These are phyloP conservation scores for Anomalospiza imberbis DNA, from an alignment of 2,797 vertebrate species.

Conservation along the genomic window DNA sequence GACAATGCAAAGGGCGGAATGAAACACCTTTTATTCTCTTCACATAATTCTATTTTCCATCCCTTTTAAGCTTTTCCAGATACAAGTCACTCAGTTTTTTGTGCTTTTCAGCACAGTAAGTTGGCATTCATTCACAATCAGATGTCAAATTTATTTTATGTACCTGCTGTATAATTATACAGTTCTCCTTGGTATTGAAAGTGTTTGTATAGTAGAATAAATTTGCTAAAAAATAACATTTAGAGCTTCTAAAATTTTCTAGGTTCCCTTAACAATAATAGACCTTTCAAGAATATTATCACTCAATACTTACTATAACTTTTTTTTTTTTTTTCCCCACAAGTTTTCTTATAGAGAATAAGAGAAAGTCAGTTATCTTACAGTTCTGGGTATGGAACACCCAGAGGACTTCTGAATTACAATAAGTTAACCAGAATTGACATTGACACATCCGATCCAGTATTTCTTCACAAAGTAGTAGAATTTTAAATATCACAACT, in stretches of 20 bases:
- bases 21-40: background rate
- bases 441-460: background rate
- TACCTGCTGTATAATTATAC: background rate
- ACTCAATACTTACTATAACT: background rate
- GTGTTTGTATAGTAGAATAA: background rate
- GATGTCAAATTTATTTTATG: constrained; percentile 14
- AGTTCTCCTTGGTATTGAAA: background rate
- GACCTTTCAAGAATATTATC: background rate
- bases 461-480: background rate
- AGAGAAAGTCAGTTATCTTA: background rate
- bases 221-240: constrained; percentile 1
- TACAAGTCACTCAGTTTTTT: background rate
- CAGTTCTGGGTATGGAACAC: background rate
- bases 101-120: background rate
- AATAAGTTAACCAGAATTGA: background rate
- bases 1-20: background rate
- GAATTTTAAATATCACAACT: background rate
- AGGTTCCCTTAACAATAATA: background rate
- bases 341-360: background rate
- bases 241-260: background rate
- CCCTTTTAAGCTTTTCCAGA: background rate
- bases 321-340: background rate
- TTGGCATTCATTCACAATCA: constrained; percentile 26
- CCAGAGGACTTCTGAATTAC: background rate
- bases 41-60: background rate